phyloP scores from a whole-genome alignment of 2,797 vertebrate species.

The Toxotes lorentzi region DNA sequence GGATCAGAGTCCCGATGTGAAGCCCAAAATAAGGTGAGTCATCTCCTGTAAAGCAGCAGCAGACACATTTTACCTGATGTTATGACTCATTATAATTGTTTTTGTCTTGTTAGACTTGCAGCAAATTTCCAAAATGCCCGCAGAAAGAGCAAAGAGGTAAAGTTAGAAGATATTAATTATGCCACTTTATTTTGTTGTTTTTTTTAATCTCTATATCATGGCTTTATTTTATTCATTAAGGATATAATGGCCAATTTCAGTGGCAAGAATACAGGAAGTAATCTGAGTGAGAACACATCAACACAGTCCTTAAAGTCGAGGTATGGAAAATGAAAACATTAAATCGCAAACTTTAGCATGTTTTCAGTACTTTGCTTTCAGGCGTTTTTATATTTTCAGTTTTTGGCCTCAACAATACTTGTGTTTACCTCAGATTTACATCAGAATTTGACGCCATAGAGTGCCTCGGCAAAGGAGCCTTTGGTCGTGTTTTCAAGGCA shows the following conservation, averaged over 20 bases:
- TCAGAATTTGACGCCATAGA: slow-evolving; percentile 72
- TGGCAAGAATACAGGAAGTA: not conserved
- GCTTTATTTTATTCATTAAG: slow-evolving; percentile 37
- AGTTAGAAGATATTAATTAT: not conserved
- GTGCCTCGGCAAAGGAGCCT: slow-evolving; percentile 75
- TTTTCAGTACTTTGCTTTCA: not conserved
- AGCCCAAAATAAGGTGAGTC: slow-evolving; percentile 78
- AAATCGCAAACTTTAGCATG: not conserved
- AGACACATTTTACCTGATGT: not conserved
- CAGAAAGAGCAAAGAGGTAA: slow-evolving; percentile 73
- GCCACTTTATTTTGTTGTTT: not conserved
- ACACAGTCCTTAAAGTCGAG: slow-evolving; percentile 36
- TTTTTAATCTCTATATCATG: not conserved
- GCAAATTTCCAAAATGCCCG: slow-evolving; percentile 60
- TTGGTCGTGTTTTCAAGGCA: slow-evolving; percentile 83
- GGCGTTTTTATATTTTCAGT: not conserved
- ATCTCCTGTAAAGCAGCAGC: not conserved
- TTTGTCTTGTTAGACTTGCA: slow-evolving; percentile 77
- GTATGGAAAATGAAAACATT: slow-evolving; percentile 45
- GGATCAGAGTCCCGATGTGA: slow-evolving; percentile 58
- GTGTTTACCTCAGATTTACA: slow-evolving; percentile 72
- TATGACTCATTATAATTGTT: not conserved
- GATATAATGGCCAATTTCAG: slow-evolving; percentile 18
- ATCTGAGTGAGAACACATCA: not conserved
- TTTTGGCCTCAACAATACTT: not conserved